phyloP scores from a whole-genome alignment of 2,888 invertebrate genomes.

The Lysandra coridon region DNA sequence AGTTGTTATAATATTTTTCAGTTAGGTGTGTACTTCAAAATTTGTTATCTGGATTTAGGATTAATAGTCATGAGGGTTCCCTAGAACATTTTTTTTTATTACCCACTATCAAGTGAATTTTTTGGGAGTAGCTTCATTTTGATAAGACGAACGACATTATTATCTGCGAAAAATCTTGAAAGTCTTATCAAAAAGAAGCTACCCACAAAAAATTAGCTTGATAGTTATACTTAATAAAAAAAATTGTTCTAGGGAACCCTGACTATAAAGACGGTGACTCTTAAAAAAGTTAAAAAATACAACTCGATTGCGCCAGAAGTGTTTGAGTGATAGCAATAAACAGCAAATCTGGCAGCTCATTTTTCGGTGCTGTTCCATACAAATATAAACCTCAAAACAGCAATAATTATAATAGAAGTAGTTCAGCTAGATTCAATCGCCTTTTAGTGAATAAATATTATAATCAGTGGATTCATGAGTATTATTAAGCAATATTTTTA shows the following conservation, averaged over 20 bases:
- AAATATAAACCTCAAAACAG: neutral
- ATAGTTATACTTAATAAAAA: no score
- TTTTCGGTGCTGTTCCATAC: neutral
- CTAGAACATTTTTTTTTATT: no score
- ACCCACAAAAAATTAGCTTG: no score
- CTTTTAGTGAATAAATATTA: slow-evolving; percentile 5
- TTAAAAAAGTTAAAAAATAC: neutral
- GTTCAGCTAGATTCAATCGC: neutral
- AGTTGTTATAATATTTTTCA: neutral
- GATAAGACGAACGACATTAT: no score
- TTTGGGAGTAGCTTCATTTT: no score
- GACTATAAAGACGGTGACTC: no score
- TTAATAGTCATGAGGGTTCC: neutral
- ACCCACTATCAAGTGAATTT: no score
- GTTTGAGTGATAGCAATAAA: neutral
- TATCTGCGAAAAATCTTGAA: no score
- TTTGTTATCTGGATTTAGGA: neutral
- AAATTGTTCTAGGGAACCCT: no score
- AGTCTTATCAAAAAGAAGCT: no score
- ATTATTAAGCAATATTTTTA: slow-evolving; percentile 1
- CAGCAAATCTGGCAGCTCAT: neutral
- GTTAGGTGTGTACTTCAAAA: neutral
- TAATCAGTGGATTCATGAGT: neutral
- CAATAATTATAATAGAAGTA: neutral
- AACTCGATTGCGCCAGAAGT: neutral